Evolutionary conservation across 2,797 vertebrate species (phyloP), one percentile per base, ranked within the genome.

Genomic region (Clarias laeviceps): DNA sequence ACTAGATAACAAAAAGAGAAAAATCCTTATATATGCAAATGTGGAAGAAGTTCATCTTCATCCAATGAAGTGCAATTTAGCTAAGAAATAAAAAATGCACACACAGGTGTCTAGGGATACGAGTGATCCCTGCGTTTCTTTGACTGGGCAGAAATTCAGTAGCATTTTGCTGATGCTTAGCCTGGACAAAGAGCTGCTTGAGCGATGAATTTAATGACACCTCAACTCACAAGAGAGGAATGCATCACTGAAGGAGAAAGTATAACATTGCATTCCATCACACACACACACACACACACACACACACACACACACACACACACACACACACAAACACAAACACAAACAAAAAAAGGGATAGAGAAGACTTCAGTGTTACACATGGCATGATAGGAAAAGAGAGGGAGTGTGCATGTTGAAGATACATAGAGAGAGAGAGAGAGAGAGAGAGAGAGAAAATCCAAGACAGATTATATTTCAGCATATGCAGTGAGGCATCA

Each of bases 401-500:
- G 73, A 57, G 82, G 34, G 32, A 80, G 84, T 89, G 84, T 83
- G 84, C 84, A 87, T 81, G 27, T 45, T 68, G 85, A 83, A 65
- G 54, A 86, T 15, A 78, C 86, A 90, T 40, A 82, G 32, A 90
- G 74, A 85, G 83, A 84, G 37, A 59, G 82, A 83, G 79, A 80
- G 34, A 73, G 66, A 50, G 64, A 73, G 57, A 59, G n/a, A 68
- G n/a, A 80, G 15, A 77, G 80, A 88, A 62, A 74, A 85, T 14
- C 15, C 84, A 82, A 62, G 85, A 89, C 73, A 82, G 83, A 87
- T 91, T 91, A 90, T 91, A 88, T 82, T 85, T 89, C 86, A 56
- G 89, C 84, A 88, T 50, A 92, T 86, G 91, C 89, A 93, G 88
- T 90, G 89, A 94, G 91, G 91, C 92, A 90, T 87, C 69, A 88